Evolutionary conservation across 37 sponge, comb jelly and placozoan genomes (phyloP).

Genomic region (Ianthella basta): DNA sequence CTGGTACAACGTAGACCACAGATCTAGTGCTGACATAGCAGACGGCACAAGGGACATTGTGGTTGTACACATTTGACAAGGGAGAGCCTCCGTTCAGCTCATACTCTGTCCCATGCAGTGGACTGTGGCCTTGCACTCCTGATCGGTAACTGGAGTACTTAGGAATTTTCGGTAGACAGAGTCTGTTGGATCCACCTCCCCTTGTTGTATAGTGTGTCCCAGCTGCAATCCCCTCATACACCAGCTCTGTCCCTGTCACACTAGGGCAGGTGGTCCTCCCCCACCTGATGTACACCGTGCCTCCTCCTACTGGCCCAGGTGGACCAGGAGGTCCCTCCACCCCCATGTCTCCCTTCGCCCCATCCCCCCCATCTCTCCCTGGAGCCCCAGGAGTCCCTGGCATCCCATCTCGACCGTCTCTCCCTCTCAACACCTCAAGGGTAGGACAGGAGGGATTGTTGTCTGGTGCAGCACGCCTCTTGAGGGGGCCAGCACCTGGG

Average conservation of each 20-base stretch:
- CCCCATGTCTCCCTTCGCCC: constrained; percentile 27
- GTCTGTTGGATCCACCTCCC: constrained; percentile 59
- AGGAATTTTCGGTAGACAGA: constrained; percentile 47
- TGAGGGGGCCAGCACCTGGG: too few species aligned
- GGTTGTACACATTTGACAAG: neutral
- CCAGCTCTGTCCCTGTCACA: constrained; percentile 36
- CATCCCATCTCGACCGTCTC: constrained; percentile 40
- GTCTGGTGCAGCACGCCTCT: too few species aligned
- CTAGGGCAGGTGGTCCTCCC: constrained; percentile 51
- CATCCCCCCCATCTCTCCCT: constrained; percentile 48
- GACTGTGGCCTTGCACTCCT: constrained; percentile 22
- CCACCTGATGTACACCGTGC: constrained; percentile 54
- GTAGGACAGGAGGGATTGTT: neutral
- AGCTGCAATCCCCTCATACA: constrained; percentile 39
- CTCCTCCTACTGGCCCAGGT: constrained; percentile 33
- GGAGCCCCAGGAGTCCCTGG: constrained; percentile 32
- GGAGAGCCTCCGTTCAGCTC: neutral
- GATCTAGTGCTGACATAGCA: constrained; percentile 41
- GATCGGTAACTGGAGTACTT: constrained; percentile 29
- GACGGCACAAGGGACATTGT: constrained; percentile 68
- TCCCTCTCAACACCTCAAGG: constrained; percentile 36
- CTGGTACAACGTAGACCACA: constrained; percentile 51
- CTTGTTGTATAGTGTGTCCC: neutral
- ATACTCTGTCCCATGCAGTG: constrained; percentile 54
- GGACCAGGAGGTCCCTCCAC: constrained; percentile 26